phyloP scores from a whole-genome alignment of 1,140 invertebrate species.

The Pristionchus pacificus region DNA sequence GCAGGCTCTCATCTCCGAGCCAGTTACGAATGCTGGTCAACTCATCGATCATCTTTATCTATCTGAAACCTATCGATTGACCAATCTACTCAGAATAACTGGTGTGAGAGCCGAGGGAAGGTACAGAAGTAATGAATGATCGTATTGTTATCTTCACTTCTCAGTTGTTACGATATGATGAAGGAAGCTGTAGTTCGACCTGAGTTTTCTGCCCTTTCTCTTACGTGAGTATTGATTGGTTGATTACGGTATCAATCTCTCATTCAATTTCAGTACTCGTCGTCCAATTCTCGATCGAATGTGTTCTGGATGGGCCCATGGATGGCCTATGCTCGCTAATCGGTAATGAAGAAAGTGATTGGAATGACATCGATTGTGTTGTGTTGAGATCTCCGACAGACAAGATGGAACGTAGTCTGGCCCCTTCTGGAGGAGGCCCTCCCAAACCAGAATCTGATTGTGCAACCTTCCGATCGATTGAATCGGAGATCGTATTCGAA shows the following conservation, averaged over 20 bases:
- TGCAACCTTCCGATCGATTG: neutral
- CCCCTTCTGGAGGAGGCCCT: neutral
- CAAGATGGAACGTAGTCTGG: neutral
- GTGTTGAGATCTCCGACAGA: neutral
- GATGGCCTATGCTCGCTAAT: neutral
- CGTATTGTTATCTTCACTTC: neutral
- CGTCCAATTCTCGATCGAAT: neutral
- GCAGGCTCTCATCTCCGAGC: neutral
- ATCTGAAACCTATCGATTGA: neutral
- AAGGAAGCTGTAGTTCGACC: neutral
- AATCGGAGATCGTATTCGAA: neutral
- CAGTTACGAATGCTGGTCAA: neutral
- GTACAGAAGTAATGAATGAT: neutral
- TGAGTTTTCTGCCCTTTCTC: neutral
- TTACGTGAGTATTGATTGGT: neutral
- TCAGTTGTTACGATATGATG: neutral
- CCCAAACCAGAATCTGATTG: neutral
- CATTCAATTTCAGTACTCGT: neutral
- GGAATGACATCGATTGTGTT: neutral
- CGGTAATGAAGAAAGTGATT: no score
- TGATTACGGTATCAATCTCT: neutral
- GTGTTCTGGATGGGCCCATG: neutral
- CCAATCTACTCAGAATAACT: neutral
- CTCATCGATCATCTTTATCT: neutral
- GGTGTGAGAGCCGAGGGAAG: neutral